Evolutionary conservation across 2,888 invertebrate genomes (phyloP).

Genomic region (Oscheius onirici): DNA sequence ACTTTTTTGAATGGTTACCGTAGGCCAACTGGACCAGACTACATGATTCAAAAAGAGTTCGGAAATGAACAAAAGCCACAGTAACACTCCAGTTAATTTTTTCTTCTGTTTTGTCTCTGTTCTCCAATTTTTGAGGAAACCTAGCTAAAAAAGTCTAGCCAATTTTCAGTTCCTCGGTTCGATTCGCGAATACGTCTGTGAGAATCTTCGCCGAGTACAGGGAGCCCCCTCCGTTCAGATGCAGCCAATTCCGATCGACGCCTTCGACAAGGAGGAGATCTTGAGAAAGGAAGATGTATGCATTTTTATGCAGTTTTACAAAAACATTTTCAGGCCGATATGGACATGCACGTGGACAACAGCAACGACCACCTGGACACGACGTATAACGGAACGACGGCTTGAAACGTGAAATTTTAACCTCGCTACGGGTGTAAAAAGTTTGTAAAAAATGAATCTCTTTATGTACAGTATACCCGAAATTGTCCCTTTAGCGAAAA

Average conservation of each 20-base stretch:
- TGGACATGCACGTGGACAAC: conserved; percentile 1
- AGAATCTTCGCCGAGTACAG: conserved; percentile 89
- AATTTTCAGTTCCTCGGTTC: conserved; percentile 84
- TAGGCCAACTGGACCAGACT: too few relatives aligned
- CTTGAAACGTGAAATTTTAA: too few relatives aligned
- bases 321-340: conserved; percentile 5
- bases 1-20: too few relatives aligned
- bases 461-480: background rate
- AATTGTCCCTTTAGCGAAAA: conserved; percentile 23
- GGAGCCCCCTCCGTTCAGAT: conserved; percentile 90
- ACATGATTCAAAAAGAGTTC: too few relatives aligned
- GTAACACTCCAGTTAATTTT: too few relatives aligned
- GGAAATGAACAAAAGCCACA: too few relatives aligned
- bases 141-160: background rate
- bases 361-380: conserved; percentile 10
- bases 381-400: conserved; percentile 8
- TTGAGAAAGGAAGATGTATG: conserved; percentile 26
- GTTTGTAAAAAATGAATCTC: too few relatives aligned
- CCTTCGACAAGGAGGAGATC: conserved; percentile 39
- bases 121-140: too few relatives aligned
- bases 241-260: conserved; percentile 76
- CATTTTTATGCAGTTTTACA: background rate
- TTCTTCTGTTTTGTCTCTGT: too few relatives aligned
- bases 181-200: conserved; percentile 85
- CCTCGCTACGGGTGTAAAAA: too few relatives aligned